Conservation (phyloP, 2,888 invertebrate genomes). For the Hydrotaea cyrtoneurina region DNA sequence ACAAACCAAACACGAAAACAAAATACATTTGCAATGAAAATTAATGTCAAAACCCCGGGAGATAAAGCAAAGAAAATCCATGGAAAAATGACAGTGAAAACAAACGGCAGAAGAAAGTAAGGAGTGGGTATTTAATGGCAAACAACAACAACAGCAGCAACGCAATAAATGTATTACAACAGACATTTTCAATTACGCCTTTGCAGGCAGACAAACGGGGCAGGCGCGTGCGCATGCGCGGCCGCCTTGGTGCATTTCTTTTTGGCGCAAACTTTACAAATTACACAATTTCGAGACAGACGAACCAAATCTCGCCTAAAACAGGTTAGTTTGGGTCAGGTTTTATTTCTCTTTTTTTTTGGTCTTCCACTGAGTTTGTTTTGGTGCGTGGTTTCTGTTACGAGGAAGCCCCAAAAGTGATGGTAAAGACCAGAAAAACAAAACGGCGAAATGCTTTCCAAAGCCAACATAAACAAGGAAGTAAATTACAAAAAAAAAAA, state of each 20-base stretch:
- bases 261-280: conserved; percentile 29
- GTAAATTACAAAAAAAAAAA: background rate
- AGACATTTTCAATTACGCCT: conserved; percentile 35
- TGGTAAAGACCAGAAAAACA: conserved; percentile 29
- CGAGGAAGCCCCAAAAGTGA: conserved; percentile 10
- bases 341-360: conserved; percentile 30
- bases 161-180: conserved; percentile 56
- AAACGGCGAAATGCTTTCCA: background rate
- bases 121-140: conserved; percentile 4
- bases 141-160: background rate
- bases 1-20: conserved; percentile 28
- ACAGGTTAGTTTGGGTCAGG: conserved; percentile 62
- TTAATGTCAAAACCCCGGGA: conserved; percentile 22
- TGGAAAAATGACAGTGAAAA: conserved; percentile 7
- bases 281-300: conserved; percentile 31
- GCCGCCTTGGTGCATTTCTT: background rate
- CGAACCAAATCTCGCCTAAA: conserved; percentile 40
- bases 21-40: conserved; percentile 33
- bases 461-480: conserved; percentile 16
- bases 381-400: background rate
- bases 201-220: conserved; percentile 6
- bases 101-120: conserved; percentile 12
- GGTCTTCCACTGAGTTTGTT: background rate
- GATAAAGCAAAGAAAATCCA: conserved; percentile 12
- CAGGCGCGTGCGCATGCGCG: background rate